Evolutionary conservation across 2,113 vertebrate species (phyloP).

Genomic region (Gymnocephalus cernua): DNA sequence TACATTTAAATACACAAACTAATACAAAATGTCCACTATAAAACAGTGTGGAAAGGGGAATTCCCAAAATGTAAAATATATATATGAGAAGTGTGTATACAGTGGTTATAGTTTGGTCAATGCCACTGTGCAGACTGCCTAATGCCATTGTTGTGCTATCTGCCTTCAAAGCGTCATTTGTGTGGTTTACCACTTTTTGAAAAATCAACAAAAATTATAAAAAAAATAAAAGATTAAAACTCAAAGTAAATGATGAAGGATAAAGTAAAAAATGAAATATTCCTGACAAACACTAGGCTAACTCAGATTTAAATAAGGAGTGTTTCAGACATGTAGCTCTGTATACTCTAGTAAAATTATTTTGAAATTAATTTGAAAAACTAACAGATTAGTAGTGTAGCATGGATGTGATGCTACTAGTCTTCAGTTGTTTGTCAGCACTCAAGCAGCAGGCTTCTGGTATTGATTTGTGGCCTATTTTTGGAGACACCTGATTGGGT

Average conservation of each 20-base stretch:
- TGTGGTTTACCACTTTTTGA: not conserved
- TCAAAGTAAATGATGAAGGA: not conserved
- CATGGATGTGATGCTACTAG: slow-evolving; percentile 13
- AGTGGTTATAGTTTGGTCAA: not conserved
- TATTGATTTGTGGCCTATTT: slow-evolving; percentile 22
- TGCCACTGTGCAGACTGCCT: not conserved
- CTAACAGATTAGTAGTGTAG: not conserved
- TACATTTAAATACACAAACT: not conserved
- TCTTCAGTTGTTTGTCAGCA: slow-evolving; percentile 8
- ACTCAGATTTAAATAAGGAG: not conserved
- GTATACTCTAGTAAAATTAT: not conserved
- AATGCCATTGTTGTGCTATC: not conserved
- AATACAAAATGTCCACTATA: not conserved
- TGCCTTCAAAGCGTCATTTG: not conserved
- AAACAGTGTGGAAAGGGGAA: not conserved
- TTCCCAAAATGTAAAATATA: not conserved
- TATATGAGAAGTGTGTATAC: not conserved
- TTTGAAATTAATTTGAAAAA: slow-evolving; percentile 6
- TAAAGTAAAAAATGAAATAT: not conserved
- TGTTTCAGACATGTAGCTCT: not conserved
- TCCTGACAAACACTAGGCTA: not conserved
- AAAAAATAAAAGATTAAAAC: not conserved
- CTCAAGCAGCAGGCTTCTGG: not conserved
- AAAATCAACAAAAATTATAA: not conserved
- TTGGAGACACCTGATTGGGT: not conserved